Evolutionary conservation across 1,140 invertebrate genomes (phyloP), one percentile per base, ranked within the genome.

Genomic region (Protaetia brevitarsis): DNA sequence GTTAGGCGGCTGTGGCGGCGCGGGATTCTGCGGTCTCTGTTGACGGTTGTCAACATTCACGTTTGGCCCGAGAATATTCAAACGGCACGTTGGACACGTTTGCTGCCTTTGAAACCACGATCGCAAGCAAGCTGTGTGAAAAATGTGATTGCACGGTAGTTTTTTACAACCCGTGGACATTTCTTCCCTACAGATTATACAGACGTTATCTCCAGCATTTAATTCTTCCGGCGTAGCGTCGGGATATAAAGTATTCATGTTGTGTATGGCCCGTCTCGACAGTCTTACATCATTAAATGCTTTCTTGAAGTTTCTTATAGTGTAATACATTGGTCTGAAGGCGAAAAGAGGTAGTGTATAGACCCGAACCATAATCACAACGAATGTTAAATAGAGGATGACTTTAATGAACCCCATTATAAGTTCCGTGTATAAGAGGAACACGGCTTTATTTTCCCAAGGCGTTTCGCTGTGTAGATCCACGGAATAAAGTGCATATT

Each of bases 61-160:
- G 37, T 68, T 73, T 0, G 80, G 80, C 1, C 88, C 84, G 67
- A 99, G 81, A 73, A 99, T 96, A 81, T 99, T 98, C 51, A 98
- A 86, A 16, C 98, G 87, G 81, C 98, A 99, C 0, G 97, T 99
- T 3, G 98, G 98, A 81, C 98, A 99, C 0, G 97, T 99, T 82
- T 99, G 98, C 79, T 99, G 98, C 8, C 97, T 86, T 82, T 99
- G 98, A 81, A 99, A 99, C 97, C 97, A 99, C 3, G 96, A 96
- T 6, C 97, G 87, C n/a, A 99, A 83, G 80, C 98, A 99, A 28
- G 92, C 91, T 21, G 96, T 94, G 80, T 99, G 98, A 83, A 99
- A 99, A 74, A 99, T 99, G 78, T 99, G 98, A 81, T 97, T 97
- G 82, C 98, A 99, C 0, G 98, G 97, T 64, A 99, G 82, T 78